phyloP scores from a whole-genome alignment of 2,888 invertebrate genomes.

The Cataglyphis cursor region DNA sequence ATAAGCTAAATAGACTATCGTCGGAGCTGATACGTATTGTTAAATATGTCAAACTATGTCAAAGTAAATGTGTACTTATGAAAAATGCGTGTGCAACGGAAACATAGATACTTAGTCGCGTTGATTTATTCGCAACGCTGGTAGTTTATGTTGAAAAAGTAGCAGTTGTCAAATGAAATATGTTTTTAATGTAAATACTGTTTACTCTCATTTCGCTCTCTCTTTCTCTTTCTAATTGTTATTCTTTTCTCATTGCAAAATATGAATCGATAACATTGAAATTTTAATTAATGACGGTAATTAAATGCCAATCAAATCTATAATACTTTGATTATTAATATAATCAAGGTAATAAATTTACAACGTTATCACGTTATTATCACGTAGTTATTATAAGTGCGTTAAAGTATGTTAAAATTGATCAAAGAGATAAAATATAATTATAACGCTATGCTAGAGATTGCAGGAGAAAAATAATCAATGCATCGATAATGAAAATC shows the following conservation, averaged over 20 bases:
- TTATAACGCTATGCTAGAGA: neutral
- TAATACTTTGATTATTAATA: neutral
- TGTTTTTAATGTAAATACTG: constrained; percentile 79
- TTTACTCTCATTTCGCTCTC: constrained; percentile 42
- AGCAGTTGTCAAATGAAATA: constrained; percentile 80
- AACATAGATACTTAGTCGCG: constrained; percentile 73
- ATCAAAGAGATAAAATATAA: neutral
- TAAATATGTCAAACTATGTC: constrained; percentile 60
- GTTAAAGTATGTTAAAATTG: constrained; percentile 4
- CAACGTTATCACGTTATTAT: neutral
- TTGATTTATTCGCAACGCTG: constrained; percentile 69
- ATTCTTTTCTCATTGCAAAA: neutral
- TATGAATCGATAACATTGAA: neutral
- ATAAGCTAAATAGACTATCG: neutral
- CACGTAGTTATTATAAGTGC: neutral
- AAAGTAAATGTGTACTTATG: constrained; percentile 79
- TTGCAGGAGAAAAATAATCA: neutral
- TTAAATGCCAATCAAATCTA: neutral
- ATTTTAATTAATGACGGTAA: neutral
- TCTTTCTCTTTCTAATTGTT: neutral
- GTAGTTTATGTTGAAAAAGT: constrained; percentile 73
- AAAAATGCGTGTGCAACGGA: constrained; percentile 70
- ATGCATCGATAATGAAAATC: constrained; percentile 16
- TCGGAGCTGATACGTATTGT: constrained; percentile 57
- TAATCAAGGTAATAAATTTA: neutral